Evolutionary conservation across 2,888 invertebrate species (phyloP), one percentile per base, ranked within the genome.

Genomic region (Luffia ferchaultella): DNA sequence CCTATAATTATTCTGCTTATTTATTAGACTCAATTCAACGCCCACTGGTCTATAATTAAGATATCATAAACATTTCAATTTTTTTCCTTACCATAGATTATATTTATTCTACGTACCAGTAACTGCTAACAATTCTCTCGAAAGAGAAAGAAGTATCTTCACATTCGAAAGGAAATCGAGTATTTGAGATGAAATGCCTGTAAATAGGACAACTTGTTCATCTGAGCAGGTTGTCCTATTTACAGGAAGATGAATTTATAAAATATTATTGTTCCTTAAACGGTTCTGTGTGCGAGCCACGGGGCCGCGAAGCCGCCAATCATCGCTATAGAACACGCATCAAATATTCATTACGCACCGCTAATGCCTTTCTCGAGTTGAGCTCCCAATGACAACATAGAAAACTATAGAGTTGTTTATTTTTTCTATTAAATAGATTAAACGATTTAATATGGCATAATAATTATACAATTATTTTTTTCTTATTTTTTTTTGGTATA

Each of bases 311-410:
- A 42, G 49, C 43, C 49, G 49, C 49, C 49, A 49, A 49, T 49
- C 49, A 49, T 43, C 42, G 18, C 12, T 16, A 41, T 18, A 42
- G 49, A 18, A 19, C 49, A 43, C 43, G 44, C 48, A 49, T 49
- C 49, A 49, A 49, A 49, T 49, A 49, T 49, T 49, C 49, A 49
- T 49, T 49, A 49, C 20, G 43, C 2, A 9, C 43, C 43, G 20
- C 49, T 49, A 48, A 49, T 49, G 49, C 49, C 44, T 43, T 20
- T 43, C n/a, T 41, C 19, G 42, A 42, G 43, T 49, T 49, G 49
- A 20, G 12, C 49, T 49, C 19, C 20, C 20, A 43, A 16, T 43
- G 42, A 20, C n/a, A 9, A 43, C 20, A 49, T 1, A 42, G 49
- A 49, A 43, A 49, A 5, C 3, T n/a, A n/a, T 46, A 30, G 30